Base-by-base conservation (phyloP, 35 echinoderm and acorn worm species). In the Apostichopus parvimensis region DNA sequence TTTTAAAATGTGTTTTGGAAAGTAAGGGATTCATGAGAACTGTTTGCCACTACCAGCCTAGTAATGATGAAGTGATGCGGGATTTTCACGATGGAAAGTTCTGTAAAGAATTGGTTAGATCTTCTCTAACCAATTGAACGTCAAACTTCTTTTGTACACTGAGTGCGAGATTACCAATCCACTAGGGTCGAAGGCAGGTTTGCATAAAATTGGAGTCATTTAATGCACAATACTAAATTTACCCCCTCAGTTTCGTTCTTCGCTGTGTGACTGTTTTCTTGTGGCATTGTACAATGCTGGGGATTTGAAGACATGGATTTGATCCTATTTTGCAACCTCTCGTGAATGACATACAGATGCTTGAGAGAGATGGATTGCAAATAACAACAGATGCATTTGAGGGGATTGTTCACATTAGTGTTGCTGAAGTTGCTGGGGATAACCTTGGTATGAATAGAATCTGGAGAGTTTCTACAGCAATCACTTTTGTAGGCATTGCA, bases 171-270 rank as follows among this genome's bases (percentile, higher is more conserved):
- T 96, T 20, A 73, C 23, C 5, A 96, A 96, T 64, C 92, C 91
- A 11, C 78, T 94, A 2, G 91, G 93, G 0, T 60, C 53, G 5
- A 94, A 97, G 78, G 77, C 61, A 70, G 70, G 25, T 4, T 25
- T 93, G 1, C 93, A 97, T 61, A 97, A 97, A 83, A 14, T 97
- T 9, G 96, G 93, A 15, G 12, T 93, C 10, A 65, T 97, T 66
- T 96, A 96, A 68, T 94, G 82, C 75, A 92, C 58, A 21, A 87
- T 97, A 82, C 20, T 90, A 21, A 94, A 96, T 68, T 18, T 96
- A 1, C 90, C 93, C 57, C 52, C 26, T 54, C 54, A 54, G n/a
- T 94, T 77, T 60, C 92, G 86, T 24, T 78, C 20, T 5, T 82
- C 57, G 1, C 80, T 92, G 91, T 92, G 82, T 5, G 77, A 18